Conservation (phyloP, 2,797 vertebrate genomes). For the Erpetoichthys calabaricus region DNA sequence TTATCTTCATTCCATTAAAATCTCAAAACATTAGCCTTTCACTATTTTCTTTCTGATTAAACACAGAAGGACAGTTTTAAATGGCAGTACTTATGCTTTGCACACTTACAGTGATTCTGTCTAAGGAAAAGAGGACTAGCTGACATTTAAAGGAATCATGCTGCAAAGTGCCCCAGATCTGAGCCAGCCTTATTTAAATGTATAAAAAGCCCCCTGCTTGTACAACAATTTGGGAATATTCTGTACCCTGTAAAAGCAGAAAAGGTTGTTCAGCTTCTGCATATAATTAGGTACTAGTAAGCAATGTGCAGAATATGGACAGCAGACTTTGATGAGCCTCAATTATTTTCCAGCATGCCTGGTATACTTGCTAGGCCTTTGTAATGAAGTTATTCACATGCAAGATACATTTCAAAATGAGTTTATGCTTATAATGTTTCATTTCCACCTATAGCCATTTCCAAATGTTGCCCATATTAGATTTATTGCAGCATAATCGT, state of each 20-base stretch:
- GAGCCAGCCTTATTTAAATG: not conserved
- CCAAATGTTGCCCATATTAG: not conserved
- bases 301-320: not conserved
- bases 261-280: not conserved
- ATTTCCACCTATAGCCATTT: not conserved
- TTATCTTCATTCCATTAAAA: not conserved
- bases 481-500: not conserved
- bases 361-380: not conserved
- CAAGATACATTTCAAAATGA: not conserved
- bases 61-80: not conserved
- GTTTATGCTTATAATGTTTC: not conserved
- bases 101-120: not conserved
- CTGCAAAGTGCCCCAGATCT: not conserved
- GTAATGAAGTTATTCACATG: conserved; percentile 1
- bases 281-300: not conserved
- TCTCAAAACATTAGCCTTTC: not conserved
- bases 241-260: not conserved
- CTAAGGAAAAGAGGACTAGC: not conserved
- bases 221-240: not conserved
- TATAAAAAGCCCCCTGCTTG: not conserved
- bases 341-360: conserved; percentile 1
- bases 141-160: not conserved
- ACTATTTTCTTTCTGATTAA: not conserved
- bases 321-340: not conserved
- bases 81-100: not conserved